These are phyloP conservation scores for Chloroclysta siterata DNA, from an alignment of 2,888 invertebrate species.

Conservation along the genomic window DNA sequence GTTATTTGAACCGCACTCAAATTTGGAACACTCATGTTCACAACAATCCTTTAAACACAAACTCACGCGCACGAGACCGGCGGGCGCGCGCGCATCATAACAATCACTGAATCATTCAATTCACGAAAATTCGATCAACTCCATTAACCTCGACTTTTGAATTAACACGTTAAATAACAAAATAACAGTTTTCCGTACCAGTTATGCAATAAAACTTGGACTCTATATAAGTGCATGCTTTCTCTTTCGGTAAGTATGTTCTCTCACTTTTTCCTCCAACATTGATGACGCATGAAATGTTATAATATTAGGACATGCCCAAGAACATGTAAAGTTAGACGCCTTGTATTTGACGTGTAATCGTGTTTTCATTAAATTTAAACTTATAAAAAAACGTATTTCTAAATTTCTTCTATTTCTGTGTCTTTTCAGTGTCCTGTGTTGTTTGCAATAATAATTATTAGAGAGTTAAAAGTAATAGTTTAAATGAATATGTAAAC, in stretches of 20 bases:
- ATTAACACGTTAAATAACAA: conserved; percentile 60
- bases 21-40: conserved; percentile 79
- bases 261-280: neutral
- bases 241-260: too few relatives aligned
- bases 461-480: too few relatives aligned
- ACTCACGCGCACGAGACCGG: conserved; percentile 54
- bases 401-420: too few relatives aligned
- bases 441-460: too few relatives aligned
- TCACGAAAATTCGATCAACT: conserved; percentile 64
- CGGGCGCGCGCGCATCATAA: conserved; percentile 62
- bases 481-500: too few relatives aligned
- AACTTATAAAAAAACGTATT: too few relatives aligned
- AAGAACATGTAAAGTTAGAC: too few relatives aligned
- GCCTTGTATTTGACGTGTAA: too few relatives aligned
- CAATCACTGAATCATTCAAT: conserved; percentile 72
- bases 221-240: neutral
- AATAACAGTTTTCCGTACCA: conserved; percentile 29
- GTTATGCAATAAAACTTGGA: conserved; percentile 35
- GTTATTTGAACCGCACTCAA: conserved; percentile 77
- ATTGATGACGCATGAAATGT: too few relatives aligned
- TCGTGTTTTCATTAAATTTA: too few relatives aligned
- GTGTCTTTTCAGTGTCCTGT: too few relatives aligned
- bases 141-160: conserved; percentile 63
- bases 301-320: too few relatives aligned
- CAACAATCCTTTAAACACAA: conserved; percentile 46